These are phyloP conservation scores for Drosophila pallidifrons DNA, from an alignment of 1,140 invertebrate genomes.

Conservation along the genomic window DNA sequence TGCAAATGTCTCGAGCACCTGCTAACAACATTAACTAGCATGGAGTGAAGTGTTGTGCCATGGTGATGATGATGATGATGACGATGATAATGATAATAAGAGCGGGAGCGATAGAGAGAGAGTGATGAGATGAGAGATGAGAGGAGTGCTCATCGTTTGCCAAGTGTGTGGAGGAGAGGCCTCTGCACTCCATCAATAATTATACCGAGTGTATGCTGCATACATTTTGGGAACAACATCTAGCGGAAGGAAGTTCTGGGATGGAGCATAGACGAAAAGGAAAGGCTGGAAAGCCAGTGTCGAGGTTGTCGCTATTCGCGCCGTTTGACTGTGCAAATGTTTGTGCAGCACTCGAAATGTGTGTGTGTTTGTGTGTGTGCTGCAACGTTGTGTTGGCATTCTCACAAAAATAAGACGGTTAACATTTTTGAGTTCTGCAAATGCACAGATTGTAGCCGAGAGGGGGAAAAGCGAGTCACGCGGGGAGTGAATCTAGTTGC, in stretches of 20 bases:
- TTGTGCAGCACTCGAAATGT: constrained; percentile 72
- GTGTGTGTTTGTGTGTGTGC: constrained; percentile 34
- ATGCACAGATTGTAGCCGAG: constrained; percentile 32
- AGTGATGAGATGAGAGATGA: constrained; percentile 5
- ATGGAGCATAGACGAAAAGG: not conserved
- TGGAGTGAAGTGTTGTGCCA: constrained; percentile 30
- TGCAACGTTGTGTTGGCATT: constrained; percentile 33
- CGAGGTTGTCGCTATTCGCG: constrained; percentile 36
- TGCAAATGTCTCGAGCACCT: constrained; percentile 81
- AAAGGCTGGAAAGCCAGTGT: constrained; percentile 2
- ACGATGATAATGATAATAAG: not conserved
- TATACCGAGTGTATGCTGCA: constrained; percentile 66
- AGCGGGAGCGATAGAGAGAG: not conserved
- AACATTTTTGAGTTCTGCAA: constrained; percentile 72
- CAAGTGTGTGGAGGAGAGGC: constrained; percentile 15
- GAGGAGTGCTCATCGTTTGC: constrained; percentile 61
- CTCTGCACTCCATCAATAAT: constrained; percentile 76
- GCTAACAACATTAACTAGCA: constrained; percentile 81
- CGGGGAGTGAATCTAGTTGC: not conserved
- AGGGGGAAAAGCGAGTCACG: constrained; percentile 5
- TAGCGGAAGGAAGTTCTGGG: not conserved
- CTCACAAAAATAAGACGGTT: constrained; percentile 72
- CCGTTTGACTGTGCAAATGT: constrained; percentile 77
- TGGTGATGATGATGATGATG: not conserved
- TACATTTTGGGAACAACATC: constrained; percentile 62